Base-by-base conservation (phyloP, 2,797 vertebrate genomes). In the Spinus pinus region DNA sequence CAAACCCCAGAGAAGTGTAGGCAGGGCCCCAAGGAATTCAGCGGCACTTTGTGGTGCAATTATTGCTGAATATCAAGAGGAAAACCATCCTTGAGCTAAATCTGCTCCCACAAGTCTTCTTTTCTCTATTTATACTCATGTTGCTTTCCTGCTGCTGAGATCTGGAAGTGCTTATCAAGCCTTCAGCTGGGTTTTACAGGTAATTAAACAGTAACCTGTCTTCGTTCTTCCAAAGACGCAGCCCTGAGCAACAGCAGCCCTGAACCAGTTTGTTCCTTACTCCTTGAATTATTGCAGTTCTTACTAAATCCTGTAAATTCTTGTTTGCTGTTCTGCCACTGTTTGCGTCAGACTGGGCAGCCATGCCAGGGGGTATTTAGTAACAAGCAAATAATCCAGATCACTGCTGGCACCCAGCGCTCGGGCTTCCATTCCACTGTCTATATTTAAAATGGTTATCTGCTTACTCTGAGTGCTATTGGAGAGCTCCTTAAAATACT, bases 381-480 rank as follows among this genome's bases (percentile, higher is more conserved):
- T 54, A 92, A 86, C 65, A 46, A 46, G 90, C 60, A 86, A 95
- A 87, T 89, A 92, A 91, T 87, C 84, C 87, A 65, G 72, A n/a
- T 89, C 78, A 12, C 67, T 1, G 2, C 85, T 79, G 73, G 92
- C 73, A 83, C 92, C 62, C 56, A 23, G 84, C 53, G 4, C 89
- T 41, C 8, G 0, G n/a, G 46, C 74, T 74, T 25, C 87, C 88
- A 58, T 81, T 69, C 54, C 62, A 2, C 23, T 5, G 65, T 8
- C 81, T 94, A 66, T 91, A 91, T 95, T 96, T 96, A 67, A 92
- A 93, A 69, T 46, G 41, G 53, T 91, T 91, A 91, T 93, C 96
- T 92, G 87, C 91, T 94, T 81, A 79, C 8, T 18, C 72, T 3
- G 9, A 71, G 47, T 41, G 81, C 72, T 88, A 7, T 62, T 87